Evolutionary conservation across 2,888 invertebrate species (phyloP), one percentile per base, ranked within the genome.

Genomic region (Cheiracanthium punctorium): DNA sequence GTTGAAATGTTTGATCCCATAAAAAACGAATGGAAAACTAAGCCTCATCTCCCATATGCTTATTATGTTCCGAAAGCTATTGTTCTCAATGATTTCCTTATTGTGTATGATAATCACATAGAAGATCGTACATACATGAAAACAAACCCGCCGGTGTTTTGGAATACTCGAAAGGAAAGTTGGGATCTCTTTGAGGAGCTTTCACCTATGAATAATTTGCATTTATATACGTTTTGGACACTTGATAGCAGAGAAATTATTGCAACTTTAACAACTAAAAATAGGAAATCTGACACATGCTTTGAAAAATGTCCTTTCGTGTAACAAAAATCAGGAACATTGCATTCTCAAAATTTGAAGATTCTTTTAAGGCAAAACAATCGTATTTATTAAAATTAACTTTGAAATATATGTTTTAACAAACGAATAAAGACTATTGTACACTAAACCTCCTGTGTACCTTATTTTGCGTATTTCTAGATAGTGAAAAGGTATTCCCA

Each of bases 1-100:
- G 75, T 37, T 0, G 75, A 74, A 41, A 58, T 37, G 29, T 82
- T 73, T 33, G 74, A 82, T 24, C 74, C 75, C 4, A 20, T 17
- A 1, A n/a, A 52, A n/a, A 65, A 69, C 1, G n/a, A 20, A 10
- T 81, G 81, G 81, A 24, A 43, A 12, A 5, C 29, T 2, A 1
- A 67, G 28, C 64, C 70, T 7, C 69, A 74, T 58, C 20, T 81
- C n/a, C 75, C 81, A 8, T 58, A 30, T 28, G 28, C 43, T 0
- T 81, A 75, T 5, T 32, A 33, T 1, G 12, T 33, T 1, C 81
- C 81, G 1, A 81, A 52, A 41, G 58, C 33, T 28, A 29, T 24
- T 8, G 70, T 74, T 17, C 37, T 75, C 0, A 37, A 37, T n/a
- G 74, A 74, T 29, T 14, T 5, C 1, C 12, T 81, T 29, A 29